These are phyloP conservation scores for Pocillopora damicornis DNA, from an alignment of 64 coral and sea anemone genomes.

Conservation along the genomic window DNA sequence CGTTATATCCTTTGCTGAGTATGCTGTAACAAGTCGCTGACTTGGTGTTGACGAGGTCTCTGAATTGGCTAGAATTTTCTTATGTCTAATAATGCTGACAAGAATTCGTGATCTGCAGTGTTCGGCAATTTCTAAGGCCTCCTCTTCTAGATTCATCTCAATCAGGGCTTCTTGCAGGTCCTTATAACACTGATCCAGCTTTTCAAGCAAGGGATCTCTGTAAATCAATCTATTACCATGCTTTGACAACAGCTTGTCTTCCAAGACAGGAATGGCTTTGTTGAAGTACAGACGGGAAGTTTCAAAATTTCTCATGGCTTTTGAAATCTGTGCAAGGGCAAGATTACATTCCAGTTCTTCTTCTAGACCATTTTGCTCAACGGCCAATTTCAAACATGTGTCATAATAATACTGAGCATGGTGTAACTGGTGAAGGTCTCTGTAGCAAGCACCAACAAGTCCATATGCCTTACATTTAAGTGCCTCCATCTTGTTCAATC, in stretches of 20 bases:
- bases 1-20: conserved; percentile 51
- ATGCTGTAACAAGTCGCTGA: not conserved
- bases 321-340: conserved; percentile 64
- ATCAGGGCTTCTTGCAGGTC: conserved; percentile 77
- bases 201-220: conserved; percentile 44
- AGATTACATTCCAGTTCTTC: conserved; percentile 51
- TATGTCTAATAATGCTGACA: conserved; percentile 56
- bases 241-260: conserved; percentile 56
- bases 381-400: conserved; percentile 48
- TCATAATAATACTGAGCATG: conserved; percentile 67
- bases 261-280: conserved; percentile 64
- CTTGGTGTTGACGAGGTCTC: not conserved
- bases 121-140: conserved; percentile 77
- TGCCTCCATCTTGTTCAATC: conserved; percentile 65
- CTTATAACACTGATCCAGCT: conserved; percentile 62
- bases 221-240: conserved; percentile 23
- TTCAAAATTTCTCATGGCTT: conserved; percentile 58
- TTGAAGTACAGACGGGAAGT: conserved; percentile 55
- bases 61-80: conserved; percentile 17
- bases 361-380: conserved; percentile 42
- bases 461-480: conserved; percentile 62
- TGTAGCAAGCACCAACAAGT: conserved; percentile 58
- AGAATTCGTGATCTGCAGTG: conserved; percentile 59
- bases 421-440: conserved; percentile 67
- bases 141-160: conserved; percentile 63